Evolutionary conservation across 1,140 invertebrate genomes (phyloP), one percentile per base, ranked within the genome.

Genomic region (Mycetomoellerius zeteki): DNA sequence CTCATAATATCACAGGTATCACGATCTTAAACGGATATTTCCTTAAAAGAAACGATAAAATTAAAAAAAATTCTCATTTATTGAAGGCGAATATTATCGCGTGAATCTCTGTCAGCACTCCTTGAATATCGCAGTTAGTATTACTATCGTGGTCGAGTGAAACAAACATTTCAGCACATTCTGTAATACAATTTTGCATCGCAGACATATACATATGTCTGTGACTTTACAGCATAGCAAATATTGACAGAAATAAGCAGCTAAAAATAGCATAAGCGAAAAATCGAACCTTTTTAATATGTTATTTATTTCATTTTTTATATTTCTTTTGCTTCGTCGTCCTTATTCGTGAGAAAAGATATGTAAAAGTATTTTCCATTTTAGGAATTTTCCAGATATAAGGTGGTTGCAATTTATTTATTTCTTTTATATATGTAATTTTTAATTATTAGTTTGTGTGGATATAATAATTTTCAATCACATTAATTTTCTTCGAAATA

Each of bases 401-500:
- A 37, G 24, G 24, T 62, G 50, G 10, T 14, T 64, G 24, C 37
- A n/a, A 65, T 30, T 30, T 8, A 2, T 21, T 33, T 73, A 33
- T 21, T 16, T 33, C 27, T 24, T 62, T 47, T 60, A n/a, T 27
- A 14, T 19, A 43, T 16, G 2, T 24, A 52, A 52, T 69, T 37
- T 54, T 21, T 6, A 24, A 16, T 2, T 56, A 56, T 58, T 82
- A 30, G 0, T 58, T 72, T 58, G 21, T 30, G 0, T 50, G 33
- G 7, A 37, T 1, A 8, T 37, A 37, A 7, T 37, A 7, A 37
- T 37, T 37, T 37, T 37, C 33, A 37, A 37, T 37, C 33, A 37
- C 33, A 37, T 37, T 37, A 72, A 69, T 75, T 14, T 80, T 80
- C 47, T 27, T 10, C 8, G 3, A 60, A 82, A 73, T 82, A 47